Base-by-base conservation (phyloP, 2,113 vertebrate species). In the Bothrops jararaca region DNA sequence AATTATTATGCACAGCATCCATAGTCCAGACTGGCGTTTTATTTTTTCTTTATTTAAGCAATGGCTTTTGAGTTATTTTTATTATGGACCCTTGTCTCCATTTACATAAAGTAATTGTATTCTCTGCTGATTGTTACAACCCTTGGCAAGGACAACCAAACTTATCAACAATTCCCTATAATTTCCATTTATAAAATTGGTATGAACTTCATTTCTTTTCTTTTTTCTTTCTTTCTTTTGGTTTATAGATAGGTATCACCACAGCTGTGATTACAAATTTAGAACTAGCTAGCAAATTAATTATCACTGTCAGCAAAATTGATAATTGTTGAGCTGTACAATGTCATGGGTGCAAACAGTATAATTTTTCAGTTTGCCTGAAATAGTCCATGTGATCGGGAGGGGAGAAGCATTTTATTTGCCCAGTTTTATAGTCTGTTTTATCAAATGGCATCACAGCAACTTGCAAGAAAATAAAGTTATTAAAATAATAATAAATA, bases 281-380 rank as follows among this genome's bases (percentile, higher is more conserved):
- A 89, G 60, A 92, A 92, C 56, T 50, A 42, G 64, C n/a, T 29
- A 88, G 91, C 50, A 96, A 96, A 97, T 96, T 97, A 96, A 96
- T 96, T 97, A 96, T 97, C 97, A 97, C 97, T 94, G 91, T 94
- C 95, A 94, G 96, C 97, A 96, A 96, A 96, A 96, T 95, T 96
- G 95, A 94, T 96, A 96, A 96, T 97, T 97, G 94, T 96, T 94
- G 94, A 94, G 95, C 96, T 97, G 92, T 94, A 42, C 24, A 29
- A 96, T 34, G 93, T 95, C 24, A 93, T 6, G 42, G 94, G 93
- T 92, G 95, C 93, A 96, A 96, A 94, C 92, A 89, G 93, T 94
- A 95, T 96, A 95, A 92, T 96, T 96, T 96, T 89, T 90, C 93
- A 95, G 94, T 92, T 93, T 94, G 64, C 91, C 95, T 91, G 91